Base-by-base conservation (phyloP, 2,888 invertebrate genomes). In the Charanyca ferruginea region DNA sequence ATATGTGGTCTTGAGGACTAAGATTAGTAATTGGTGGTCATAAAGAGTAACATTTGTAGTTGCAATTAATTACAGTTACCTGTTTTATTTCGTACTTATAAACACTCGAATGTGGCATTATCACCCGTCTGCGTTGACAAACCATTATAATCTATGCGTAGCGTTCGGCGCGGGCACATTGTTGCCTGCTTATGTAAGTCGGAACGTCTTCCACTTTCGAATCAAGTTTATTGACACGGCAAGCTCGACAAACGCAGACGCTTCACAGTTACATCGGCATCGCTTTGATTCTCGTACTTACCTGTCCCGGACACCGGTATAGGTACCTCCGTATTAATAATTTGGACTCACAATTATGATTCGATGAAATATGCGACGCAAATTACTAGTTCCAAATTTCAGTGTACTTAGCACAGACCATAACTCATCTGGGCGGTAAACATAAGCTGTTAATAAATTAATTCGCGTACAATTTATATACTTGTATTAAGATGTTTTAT, bases 201-300 rank as follows among this genome's bases (percentile, higher is more conserved):
- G 92, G 91, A 93, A 90, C 95, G 93, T 95, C 95, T 95, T 95
- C 95, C 90, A 95, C 95, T 95, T 95, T 95, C 95, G 94, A 95
- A 95, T 94, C 93, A 94, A 94, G 95, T 95, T 95, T 95, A 95
- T 95, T 95, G 95, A 95, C 95, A 94, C 94, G 94, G 90, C 93
- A 91, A 92, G 92, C 92, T 92, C 94, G 94, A 94, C 94, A 94
- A 94, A 94, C 90, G 92, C 90, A 87, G 87, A 84, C 87, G 89
- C 88, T 92, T 93, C 93, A 94, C 95, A 94, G 94, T 94, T 95
- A 94, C 93, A 91, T 91, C 90, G 88, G 90, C 91, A 88, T 85
- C 86, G 90, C 93, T 93, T 93, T 94, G 93, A 92, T 90, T 92
- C 87, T 89, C 51, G 57, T 45, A 55, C 63, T 78, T 74, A 68